Evolutionary conservation across 2,888 invertebrate species (phyloP).

Genomic region (Parnassius smintheus): DNA sequence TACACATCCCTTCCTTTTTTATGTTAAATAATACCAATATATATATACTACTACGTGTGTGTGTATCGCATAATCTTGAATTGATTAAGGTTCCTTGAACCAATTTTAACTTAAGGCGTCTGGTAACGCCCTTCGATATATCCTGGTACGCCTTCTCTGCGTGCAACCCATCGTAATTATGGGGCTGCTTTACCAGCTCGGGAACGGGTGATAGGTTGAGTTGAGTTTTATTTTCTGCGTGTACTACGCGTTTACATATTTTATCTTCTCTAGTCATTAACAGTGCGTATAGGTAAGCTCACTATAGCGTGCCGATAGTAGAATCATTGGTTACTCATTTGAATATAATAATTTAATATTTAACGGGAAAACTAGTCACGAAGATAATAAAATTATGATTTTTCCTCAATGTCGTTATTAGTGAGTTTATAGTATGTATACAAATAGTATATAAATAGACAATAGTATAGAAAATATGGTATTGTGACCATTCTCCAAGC

Average conservation of each 20-base stretch:
- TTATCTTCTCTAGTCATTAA: neutral
- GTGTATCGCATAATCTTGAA: neutral
- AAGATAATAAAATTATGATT: neutral
- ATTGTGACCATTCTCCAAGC: too few relatives aligned
- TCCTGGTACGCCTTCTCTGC: conserved; percentile 33
- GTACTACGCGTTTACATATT: neutral
- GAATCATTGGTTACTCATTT: conserved; percentile 19
- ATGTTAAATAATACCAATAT: too few relatives aligned
- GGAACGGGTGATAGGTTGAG: conserved; percentile 10
- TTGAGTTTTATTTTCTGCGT: conserved; percentile 17
- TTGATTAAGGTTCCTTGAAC: conserved; percentile 22
- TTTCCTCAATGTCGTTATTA: too few relatives aligned
- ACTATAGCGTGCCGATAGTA: neutral
- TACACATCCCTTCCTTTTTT: too few relatives aligned
- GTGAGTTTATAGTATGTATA: too few relatives aligned
- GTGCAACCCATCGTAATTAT: conserved; percentile 33
- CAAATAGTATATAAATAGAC: too few relatives aligned
- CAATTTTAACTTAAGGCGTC: conserved; percentile 34
- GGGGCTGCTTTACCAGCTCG: conserved; percentile 22
- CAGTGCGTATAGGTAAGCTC: neutral
- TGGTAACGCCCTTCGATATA: conserved; percentile 35
- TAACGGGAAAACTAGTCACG: conserved; percentile 9
- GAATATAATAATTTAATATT: neutral
- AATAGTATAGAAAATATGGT: too few relatives aligned
- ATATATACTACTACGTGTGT: neutral